phyloP scores from a whole-genome alignment of 92 coral and sea anemone species.

The Siderastrea radians region DNA sequence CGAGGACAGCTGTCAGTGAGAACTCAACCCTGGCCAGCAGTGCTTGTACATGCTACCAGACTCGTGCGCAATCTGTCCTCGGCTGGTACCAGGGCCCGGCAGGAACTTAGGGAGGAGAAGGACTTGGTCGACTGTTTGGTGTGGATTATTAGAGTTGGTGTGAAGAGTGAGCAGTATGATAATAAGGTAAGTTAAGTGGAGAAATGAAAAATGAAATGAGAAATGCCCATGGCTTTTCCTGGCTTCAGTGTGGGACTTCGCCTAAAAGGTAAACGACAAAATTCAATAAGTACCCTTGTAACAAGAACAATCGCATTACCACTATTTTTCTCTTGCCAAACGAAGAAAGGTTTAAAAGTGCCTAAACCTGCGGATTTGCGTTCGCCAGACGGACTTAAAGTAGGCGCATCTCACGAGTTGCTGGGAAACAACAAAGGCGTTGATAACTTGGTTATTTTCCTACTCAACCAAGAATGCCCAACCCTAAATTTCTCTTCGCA shows the following conservation, averaged over 20 bases:
- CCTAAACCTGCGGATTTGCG: no score
- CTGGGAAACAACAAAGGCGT: no score
- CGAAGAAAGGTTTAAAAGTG: no score
- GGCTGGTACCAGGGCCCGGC: constrained; percentile 93
- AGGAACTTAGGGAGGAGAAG: constrained; percentile 91
- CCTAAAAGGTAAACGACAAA: neutral
- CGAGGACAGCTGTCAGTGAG: constrained; percentile 77
- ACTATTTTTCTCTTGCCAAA: no score
- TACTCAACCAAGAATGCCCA: no score
- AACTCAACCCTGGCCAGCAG: constrained; percentile 83
- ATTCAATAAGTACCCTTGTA: no score
- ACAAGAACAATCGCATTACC: no score
- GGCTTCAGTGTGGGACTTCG: neutral
- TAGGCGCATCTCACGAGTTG: no score
- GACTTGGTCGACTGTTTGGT: constrained; percentile 87
- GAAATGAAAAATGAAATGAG: neutral
- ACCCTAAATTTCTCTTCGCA: no score
- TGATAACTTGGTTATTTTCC: no score
- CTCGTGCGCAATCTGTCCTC: constrained; percentile 96
- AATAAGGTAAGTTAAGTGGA: constrained; percentile 58
- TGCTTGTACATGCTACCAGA: constrained; percentile 88
- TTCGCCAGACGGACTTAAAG: no score
- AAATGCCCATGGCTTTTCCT: neutral
- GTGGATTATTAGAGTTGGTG: constrained; percentile 86
- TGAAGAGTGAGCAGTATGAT: constrained; percentile 77